Evolutionary conservation across 2,888 invertebrate species (phyloP), one percentile per base, ranked within the genome.

Genomic region (Polymixis flavicincta): DNA sequence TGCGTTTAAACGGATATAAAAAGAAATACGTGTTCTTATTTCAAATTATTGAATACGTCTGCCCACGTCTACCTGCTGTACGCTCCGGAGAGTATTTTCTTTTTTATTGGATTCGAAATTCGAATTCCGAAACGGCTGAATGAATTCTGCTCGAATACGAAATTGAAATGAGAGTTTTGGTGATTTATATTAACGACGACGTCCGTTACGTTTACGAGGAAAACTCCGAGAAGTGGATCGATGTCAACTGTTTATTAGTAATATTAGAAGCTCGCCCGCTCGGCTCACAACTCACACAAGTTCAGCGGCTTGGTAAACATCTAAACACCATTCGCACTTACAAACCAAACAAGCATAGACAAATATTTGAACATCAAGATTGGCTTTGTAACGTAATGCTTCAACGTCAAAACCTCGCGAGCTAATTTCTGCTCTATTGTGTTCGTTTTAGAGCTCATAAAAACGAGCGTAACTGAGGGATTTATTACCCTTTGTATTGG

Each of bases 251-350:
- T 94, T 94, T 94, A 94, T 94, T 93, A 94, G 92, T 92, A 89
- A 91, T 92, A 93, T 94, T 94, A 94, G 92, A 92, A 91, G 91
- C 89, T 89, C 85, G 86, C 83, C 85, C 84, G 88, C 86, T 90
- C 89, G 89, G 88, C 91, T 89, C 88, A 73, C 76, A 90, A 91
- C 90, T 91, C 93, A 94, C 92, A 94, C 92, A 92, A 94, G 94
- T 94, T 93, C 95, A 93, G 94, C 94, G 93, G 94, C 94, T 94
- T 90, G 87, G 94, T 93, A 95, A 95, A 96, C 94, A 96, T 92
- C 93, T 94, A 94, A 95, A 95, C 95, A 95, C 96, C 95, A 96
- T 96, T 96, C 95, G 95, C 95, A 96, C 96, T 96, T 95, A 95
- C 95, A 95, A 94, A 94, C 90, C 93, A 96, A 96, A 95, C 95